Conservation (phyloP, 1,140 invertebrate genomes). For the Heliconius eleuchia region DNA sequence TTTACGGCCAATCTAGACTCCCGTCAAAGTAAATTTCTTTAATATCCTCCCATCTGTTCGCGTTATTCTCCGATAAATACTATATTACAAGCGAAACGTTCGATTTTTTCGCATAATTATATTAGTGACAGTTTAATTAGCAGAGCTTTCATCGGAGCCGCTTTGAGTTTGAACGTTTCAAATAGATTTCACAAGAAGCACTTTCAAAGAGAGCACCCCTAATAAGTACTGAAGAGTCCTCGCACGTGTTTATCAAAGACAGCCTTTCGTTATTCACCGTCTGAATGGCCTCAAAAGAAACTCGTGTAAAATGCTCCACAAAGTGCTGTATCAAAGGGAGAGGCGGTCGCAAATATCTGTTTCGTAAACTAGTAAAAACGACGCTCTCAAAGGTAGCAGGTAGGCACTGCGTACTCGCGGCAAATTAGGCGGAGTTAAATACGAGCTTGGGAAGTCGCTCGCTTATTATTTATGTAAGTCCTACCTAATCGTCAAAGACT, state of each 20-base stretch:
- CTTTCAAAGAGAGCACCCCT: constrained; percentile 80
- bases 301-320: constrained; percentile 81
- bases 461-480: constrained; percentile 78
- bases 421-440: constrained; percentile 80
- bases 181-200: constrained; percentile 80
- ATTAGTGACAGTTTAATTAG: constrained; percentile 81
- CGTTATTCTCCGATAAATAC: constrained; percentile 28
- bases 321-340: constrained; percentile 80
- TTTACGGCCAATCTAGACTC: background rate
- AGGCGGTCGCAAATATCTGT: constrained; percentile 80
- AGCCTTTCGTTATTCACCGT: constrained; percentile 81
- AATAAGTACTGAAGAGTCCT: constrained; percentile 81
- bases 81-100: constrained; percentile 39
- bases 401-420: constrained; percentile 67
- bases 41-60: constrained; percentile 29
- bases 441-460: constrained; percentile 73
- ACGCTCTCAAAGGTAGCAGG: constrained; percentile 69
- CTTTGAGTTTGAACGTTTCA: constrained; percentile 79
- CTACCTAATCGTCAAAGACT: constrained; percentile 70
- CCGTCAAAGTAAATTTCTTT: constrained; percentile 32
- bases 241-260: constrained; percentile 82
- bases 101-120: constrained; percentile 77
- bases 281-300: constrained; percentile 81
- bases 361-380: constrained; percentile 81
- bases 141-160: constrained; percentile 73